Base-by-base conservation (phyloP, 2,113 vertebrate species). In the Alexandromys fortis region DNA sequence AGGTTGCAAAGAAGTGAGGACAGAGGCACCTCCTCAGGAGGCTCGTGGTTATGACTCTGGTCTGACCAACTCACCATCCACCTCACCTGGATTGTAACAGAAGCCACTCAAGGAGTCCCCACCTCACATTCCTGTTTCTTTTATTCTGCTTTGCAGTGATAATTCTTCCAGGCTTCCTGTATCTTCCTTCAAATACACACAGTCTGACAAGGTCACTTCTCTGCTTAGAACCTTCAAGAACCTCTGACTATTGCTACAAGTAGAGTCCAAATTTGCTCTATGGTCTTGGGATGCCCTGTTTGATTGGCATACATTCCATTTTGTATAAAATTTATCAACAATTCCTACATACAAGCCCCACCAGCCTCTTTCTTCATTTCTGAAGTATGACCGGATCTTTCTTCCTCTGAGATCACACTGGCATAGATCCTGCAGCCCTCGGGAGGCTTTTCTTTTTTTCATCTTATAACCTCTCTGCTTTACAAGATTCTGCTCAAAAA, bases 131-230 rank as follows among this genome's bases (percentile, higher is more conserved):
- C 67, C 47, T 38, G 45, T 0, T 3, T 3, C 21, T 75, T 17
- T 19, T 1, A 30, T 17, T 10, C 19, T 49, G 7, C 14, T 24
- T 3, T 33, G 17, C 2, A 17, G 3, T 0, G 22, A 4, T 19
- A 68, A 10, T 58, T 24, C 22, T 67, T 5, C 55, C n/a, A 67
- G 55, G 47, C 12, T 8, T 38, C 11, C 58, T 1, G 28, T 67
- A 0, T 19, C 38, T 14, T 42, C n/a, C 35, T 75, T 55, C 42
- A 67, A 33, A 38, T 65, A 8, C 28, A 13, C 65, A 68, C 35
- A 21, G 3, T 35, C 7, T 67, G 22, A 63, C 26, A 14, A 63
- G 9, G 16, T 47, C 47, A 49, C 8, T 52, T 4, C 13, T 12
- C 22, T n/a, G 47, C 47, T 61, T 35, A 30, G 65, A 76, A 47